These are phyloP conservation scores for Oedothorax gibbosus DNA, from an alignment of 1,140 invertebrate genomes.

Conservation along the genomic window DNA sequence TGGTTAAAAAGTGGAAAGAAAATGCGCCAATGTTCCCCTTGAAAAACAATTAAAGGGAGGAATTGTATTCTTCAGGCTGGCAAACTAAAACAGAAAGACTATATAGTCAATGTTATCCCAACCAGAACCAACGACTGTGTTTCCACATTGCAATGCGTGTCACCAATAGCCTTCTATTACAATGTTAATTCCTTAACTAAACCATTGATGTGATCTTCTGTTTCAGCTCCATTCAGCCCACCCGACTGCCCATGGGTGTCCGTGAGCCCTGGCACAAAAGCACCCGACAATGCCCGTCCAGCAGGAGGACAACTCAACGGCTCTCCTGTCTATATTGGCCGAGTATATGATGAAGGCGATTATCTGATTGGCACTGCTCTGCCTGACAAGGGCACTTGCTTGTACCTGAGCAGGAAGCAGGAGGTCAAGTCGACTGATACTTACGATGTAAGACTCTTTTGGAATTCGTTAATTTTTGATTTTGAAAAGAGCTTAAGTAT, in stretches of 20 bases:
- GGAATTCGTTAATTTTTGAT: background rate
- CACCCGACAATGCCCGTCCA: background rate
- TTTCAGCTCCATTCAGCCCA: slow-evolving; percentile 30
- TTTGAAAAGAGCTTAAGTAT: background rate
- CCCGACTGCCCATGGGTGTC: slow-evolving; percentile 22
- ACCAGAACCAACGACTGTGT: background rate
- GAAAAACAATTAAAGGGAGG: too few species aligned
- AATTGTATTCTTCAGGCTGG: background rate
- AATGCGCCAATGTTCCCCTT: too few species aligned
- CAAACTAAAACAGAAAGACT: background rate
- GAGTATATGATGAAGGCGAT: slow-evolving; percentile 27
- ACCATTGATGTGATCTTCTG: background rate
- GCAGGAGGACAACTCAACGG: slow-evolving; percentile 19
- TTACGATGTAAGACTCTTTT: slow-evolving; percentile 38
- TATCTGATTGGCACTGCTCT: slow-evolving; percentile 28
- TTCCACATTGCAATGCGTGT: background rate
- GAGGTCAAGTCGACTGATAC: slow-evolving; percentile 18
- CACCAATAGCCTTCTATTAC: background rate
- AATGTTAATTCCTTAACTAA: background rate
- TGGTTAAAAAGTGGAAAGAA: too few species aligned
- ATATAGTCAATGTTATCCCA: background rate
- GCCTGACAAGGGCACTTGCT: slow-evolving; percentile 15
- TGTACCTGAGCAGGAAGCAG: slow-evolving; percentile 19
- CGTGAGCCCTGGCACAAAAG: background rate
- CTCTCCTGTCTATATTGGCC: slow-evolving; percentile 10